Percentiles rank a stretch among this genome's conserved stretches.
phyloP scores from a whole-genome alignment of 2,888 invertebrate genomes.

The Cataglyphis cursor region DNA sequence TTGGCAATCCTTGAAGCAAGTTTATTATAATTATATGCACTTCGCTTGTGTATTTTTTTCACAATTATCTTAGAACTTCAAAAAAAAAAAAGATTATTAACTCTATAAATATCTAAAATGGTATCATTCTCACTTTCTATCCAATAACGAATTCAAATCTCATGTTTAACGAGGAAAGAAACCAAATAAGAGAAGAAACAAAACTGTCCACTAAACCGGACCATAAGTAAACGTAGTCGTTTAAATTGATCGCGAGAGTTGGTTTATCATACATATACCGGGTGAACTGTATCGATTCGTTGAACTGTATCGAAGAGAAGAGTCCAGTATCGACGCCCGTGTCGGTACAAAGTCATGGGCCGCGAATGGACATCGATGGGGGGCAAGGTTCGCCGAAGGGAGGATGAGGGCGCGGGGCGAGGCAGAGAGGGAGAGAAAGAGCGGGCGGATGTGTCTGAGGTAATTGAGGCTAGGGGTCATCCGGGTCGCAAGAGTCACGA shows the following conservation, averaged over 20 bases:
- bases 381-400: slow-evolving; percentile 34
- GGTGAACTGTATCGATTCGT: slow-evolving; percentile 26
- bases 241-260: not conserved
- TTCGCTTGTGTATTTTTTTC: not conserved
- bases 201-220: slow-evolving; percentile 3
- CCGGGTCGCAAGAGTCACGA: slow-evolving; percentile 86
- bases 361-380: slow-evolving; percentile 45
- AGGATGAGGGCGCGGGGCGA: slow-evolving; percentile 55
- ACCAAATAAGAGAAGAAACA: not conserved
- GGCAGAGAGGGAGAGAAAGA: slow-evolving; percentile 74
- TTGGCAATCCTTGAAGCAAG: not conserved
- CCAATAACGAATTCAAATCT: not conserved
- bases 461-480: slow-evolving; percentile 87
- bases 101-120: not conserved
- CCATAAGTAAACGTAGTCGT: slow-evolving; percentile 14
- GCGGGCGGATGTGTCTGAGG: slow-evolving; percentile 86
- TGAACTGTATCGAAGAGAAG: not conserved
- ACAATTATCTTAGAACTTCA: not conserved
- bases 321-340: slow-evolving; percentile 23
- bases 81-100: not conserved
- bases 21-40: not conserved
- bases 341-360: slow-evolving; percentile 52
- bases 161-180: not conserved
- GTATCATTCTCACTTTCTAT: not conserved
- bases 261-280: not conserved